Evolutionary conservation across 2,113 vertebrate species (phyloP).

Genomic region (Larimichthys crocea): DNA sequence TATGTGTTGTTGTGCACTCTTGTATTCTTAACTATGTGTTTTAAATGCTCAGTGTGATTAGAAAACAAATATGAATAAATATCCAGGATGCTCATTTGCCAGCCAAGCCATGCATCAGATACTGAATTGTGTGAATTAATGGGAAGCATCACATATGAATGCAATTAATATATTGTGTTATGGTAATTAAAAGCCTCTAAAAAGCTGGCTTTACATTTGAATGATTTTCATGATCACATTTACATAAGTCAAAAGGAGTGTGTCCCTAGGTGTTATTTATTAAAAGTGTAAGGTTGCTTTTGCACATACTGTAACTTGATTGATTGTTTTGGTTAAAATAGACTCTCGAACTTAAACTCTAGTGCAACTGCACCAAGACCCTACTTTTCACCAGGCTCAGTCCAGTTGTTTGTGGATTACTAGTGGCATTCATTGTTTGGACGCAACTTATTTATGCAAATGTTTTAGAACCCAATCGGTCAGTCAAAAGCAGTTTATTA

Average conservation of each 20-base stretch:
- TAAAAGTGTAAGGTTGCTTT: not conserved
- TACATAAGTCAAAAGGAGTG: not conserved
- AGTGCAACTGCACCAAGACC: not conserved
- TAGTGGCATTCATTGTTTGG: not conserved
- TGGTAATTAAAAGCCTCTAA: not conserved
- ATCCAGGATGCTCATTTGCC: not conserved
- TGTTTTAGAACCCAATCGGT: not conserved
- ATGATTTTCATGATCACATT: too few species aligned
- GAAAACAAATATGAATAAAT: not conserved
- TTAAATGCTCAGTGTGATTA: not conserved
- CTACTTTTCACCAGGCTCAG: too few species aligned
- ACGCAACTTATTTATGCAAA: not conserved
- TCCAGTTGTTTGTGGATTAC: not conserved
- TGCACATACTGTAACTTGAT: not conserved
- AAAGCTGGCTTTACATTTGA: not conserved
- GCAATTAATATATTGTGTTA: not conserved
- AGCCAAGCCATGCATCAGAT: not conserved
- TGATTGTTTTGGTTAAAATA: not conserved
- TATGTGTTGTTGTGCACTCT: not conserved
- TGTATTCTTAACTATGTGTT: constrained; percentile 8
- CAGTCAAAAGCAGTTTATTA: not conserved
- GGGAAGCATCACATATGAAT: not conserved
- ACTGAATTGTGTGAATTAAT: not conserved
- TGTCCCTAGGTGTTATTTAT: not conserved
- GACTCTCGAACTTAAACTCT: not conserved